phyloP scores from a whole-genome alignment of 2,888 invertebrate genomes.

The Sinotaia quadrata region DNA sequence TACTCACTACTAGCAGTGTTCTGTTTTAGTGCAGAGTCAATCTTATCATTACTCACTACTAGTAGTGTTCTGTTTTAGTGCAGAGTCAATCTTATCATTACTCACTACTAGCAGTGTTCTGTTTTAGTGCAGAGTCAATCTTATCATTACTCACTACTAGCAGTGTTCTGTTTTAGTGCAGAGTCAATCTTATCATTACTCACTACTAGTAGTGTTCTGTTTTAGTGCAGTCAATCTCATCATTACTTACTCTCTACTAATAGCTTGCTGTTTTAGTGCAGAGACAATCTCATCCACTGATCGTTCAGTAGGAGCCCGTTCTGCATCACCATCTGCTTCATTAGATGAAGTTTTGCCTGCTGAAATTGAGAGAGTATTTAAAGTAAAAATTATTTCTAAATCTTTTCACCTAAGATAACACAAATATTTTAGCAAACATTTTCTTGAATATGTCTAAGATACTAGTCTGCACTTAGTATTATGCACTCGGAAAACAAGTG shows the following conservation, averaged over 20 bases:
- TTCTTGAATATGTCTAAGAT: too few species aligned
- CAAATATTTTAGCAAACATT: not conserved
- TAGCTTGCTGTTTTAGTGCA: slow-evolving; percentile 58
- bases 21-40: too few species aligned
- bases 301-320: slow-evolving; percentile 51
- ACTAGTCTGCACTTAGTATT: too few species aligned
- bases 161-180: too few species aligned
- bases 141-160: too few species aligned
- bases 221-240: not conserved
- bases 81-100: too few species aligned
- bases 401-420: not conserved
- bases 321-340: slow-evolving; percentile 38
- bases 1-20: too few species aligned
- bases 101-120: too few species aligned
- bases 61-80: too few species aligned
- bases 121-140: too few species aligned
- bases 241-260: slow-evolving; percentile 55
- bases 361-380: slow-evolving; percentile 8
- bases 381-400: not conserved
- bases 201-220: not conserved
- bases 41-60: too few species aligned
- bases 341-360: slow-evolving; percentile 40
- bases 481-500: too few species aligned
- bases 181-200: not conserved
- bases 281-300: slow-evolving; percentile 71